These are phyloP conservation scores for Mizuhopecten yessoensis DNA, from an alignment of 1,140 invertebrate genomes.

Conservation along the genomic window DNA sequence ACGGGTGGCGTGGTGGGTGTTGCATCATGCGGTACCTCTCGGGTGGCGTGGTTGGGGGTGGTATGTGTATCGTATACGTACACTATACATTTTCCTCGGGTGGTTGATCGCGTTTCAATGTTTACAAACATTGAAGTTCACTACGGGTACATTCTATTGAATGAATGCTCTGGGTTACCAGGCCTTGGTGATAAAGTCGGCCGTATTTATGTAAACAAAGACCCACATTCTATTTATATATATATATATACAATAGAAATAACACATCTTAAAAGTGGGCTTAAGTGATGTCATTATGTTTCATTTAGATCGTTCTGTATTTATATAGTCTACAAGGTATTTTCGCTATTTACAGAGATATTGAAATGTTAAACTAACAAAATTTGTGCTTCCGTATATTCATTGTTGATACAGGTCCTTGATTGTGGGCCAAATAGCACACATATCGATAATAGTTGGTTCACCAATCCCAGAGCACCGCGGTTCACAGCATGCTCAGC, in stretches of 20 bases:
- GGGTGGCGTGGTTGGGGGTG: slow-evolving; percentile 7
- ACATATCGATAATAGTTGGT: not conserved
- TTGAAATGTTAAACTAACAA: not conserved
- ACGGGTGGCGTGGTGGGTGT: not conserved
- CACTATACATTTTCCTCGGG: not conserved
- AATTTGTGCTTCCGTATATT: not conserved
- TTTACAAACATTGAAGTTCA: slow-evolving; percentile 35
- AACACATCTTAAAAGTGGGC: not conserved
- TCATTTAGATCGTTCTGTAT: not conserved
- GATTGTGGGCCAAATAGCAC: not conserved
- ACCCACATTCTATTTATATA: too few relatives aligned
- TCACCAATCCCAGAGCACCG: not conserved
- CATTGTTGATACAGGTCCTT: not conserved
- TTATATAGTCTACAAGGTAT: not conserved
- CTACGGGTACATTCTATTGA: slow-evolving; percentile 14
- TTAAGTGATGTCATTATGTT: not conserved
- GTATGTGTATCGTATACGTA: not conserved
- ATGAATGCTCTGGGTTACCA: not conserved
- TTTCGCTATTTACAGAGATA: not conserved
- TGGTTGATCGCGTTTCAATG: not conserved
- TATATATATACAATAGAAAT: too few relatives aligned
- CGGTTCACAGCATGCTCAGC: too few relatives aligned
- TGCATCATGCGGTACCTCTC: not conserved
- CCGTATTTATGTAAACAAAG: slow-evolving; percentile 5
- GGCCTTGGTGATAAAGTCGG: not conserved